A percentile compares a stretch with the other conserved stretches of the same genome.
Evolutionary conservation across 2,113 vertebrate species (phyloP).

Genomic region (Conger conger): DNA sequence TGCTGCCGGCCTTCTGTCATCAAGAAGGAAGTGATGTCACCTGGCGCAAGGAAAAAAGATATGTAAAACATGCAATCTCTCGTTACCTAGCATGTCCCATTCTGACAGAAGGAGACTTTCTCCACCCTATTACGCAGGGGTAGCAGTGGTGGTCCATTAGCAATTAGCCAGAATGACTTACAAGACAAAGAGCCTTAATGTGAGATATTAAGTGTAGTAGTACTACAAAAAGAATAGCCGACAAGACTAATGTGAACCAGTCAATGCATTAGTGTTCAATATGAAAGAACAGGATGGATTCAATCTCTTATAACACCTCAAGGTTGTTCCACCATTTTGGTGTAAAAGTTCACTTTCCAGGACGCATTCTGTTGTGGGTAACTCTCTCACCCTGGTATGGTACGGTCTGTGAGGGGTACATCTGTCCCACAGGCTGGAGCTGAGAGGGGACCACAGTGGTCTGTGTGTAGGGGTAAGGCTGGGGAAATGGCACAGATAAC

Average conservation of each 20-base stretch:
- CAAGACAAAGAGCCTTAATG: neutral
- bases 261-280: neutral
- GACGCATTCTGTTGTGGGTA: neutral
- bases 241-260: neutral
- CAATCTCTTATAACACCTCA: neutral
- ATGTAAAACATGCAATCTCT: neutral
- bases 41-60: slow-evolving; percentile 63
- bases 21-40: slow-evolving; percentile 88
- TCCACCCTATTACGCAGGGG: neutral
- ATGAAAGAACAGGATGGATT: neutral
- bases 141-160: neutral
- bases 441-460: slow-evolving; percentile 69
- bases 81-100: neutral
- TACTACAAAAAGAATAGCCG: neutral
- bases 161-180: neutral
- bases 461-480: slow-evolving; percentile 77
- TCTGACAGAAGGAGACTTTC: neutral
- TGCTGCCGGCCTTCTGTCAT: slow-evolving; percentile 96
- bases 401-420: slow-evolving; percentile 75
- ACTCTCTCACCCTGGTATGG: slow-evolving; percentile 81
- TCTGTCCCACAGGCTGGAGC: slow-evolving; percentile 77
- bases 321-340: neutral
- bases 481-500: slow-evolving; percentile 12
- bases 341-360: neutral
- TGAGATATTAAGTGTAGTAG: slow-evolving; percentile 2